Evolutionary conservation across 2,797 vertebrate species (phyloP).

Genomic region (Enoplosus armatus): DNA sequence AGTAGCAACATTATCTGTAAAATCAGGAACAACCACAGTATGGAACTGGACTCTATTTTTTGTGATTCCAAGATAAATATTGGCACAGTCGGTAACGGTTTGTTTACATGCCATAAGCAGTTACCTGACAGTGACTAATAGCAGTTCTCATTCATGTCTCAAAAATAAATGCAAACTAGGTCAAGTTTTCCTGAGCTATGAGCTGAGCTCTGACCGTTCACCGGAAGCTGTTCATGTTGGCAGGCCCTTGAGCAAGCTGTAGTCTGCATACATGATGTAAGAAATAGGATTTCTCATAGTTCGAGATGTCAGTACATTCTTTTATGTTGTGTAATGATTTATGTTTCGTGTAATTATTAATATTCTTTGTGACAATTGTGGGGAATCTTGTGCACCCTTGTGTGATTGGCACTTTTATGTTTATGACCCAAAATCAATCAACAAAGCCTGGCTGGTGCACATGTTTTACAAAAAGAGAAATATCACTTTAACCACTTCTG

Average conservation of each 20-base stretch:
- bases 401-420: neutral
- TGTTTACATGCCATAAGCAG: conserved; percentile 9
- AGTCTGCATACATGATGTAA: neutral
- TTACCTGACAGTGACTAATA: conserved; percentile 9
- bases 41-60: neutral
- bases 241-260: neutral
- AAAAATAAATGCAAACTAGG: conserved; percentile 30
- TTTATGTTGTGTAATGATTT: neutral
- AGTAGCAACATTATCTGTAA: neutral
- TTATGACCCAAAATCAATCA: neutral
- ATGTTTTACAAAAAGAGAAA: neutral
- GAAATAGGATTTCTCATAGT: neutral
- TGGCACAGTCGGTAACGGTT: neutral
- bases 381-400: neutral
- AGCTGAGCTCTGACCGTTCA: neutral
- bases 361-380: neutral
- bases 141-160: conserved; percentile 5
- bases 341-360: neutral
- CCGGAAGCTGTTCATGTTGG: neutral
- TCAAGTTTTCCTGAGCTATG: conserved; percentile 21
- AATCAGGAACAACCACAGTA: neutral
- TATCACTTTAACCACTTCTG: neutral
- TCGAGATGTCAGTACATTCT: no score
- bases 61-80: neutral
- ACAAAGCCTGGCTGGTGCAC: neutral